Evolutionary conservation across 2,888 invertebrate species (phyloP).

Genomic region (Agrotis exclamationis): DNA sequence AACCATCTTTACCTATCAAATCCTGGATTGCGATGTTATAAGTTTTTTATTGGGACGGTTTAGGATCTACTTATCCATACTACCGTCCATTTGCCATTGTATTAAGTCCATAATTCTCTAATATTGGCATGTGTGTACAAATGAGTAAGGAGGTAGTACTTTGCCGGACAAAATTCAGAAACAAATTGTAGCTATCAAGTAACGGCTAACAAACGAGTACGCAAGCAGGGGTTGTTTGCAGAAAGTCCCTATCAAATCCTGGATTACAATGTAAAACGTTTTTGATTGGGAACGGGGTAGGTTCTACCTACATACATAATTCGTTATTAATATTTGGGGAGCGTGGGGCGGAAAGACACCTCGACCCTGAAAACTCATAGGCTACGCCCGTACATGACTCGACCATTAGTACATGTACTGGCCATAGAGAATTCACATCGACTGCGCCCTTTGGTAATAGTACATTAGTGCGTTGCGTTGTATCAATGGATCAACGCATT

Average conservation of each 20-base stretch:
- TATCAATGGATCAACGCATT: too few species aligned
- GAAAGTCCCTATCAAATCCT: not conserved
- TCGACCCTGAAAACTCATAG: not conserved
- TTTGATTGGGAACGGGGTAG: conserved; percentile 7
- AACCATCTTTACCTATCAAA: not conserved
- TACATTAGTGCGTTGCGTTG: too few species aligned
- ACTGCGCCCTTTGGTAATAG: too few species aligned
- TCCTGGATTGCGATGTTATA: conserved; percentile 18
- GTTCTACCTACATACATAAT: conserved; percentile 9
- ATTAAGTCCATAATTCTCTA: too few species aligned
- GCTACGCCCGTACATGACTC: conserved; percentile 2
- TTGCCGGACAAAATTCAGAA: too few species aligned
- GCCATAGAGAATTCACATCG: too few species aligned
- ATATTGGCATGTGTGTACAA: too few species aligned
- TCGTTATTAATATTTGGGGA: conserved; percentile 13
- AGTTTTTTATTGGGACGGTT: conserved; percentile 8
- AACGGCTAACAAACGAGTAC: not conserved
- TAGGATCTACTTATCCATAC: not conserved
- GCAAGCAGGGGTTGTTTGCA: not conserved
- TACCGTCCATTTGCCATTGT: too few species aligned
- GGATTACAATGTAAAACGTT: conserved; percentile 19
- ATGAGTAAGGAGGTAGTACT: too few species aligned
- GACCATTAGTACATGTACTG: not conserved
- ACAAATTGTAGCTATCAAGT: too few species aligned
- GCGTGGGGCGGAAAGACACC: not conserved